Conservation (phyloP, 2,888 invertebrate genomes). For the Brenthis hecate region DNA sequence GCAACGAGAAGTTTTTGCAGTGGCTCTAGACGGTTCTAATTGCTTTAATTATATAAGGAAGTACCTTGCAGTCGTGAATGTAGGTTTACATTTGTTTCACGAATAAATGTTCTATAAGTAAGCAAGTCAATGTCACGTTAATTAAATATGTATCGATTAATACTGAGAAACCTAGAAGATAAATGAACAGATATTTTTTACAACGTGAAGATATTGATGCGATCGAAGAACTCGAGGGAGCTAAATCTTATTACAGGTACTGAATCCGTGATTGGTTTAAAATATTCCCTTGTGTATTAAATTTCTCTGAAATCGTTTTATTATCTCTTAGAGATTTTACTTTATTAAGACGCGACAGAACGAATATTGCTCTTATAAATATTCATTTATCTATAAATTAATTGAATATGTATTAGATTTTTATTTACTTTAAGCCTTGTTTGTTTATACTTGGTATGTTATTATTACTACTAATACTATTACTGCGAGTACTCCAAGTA, state of each 20-base stretch:
- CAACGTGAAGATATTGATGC: constrained; percentile 32
- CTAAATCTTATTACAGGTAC: constrained; percentile 42
- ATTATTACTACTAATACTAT: too few relatives aligned
- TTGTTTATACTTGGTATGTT: too few relatives aligned
- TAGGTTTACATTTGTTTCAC: constrained; percentile 42
- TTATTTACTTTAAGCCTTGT: too few relatives aligned
- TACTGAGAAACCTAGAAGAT: constrained; percentile 25
- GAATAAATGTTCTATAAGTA: constrained; percentile 39
- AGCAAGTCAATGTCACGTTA: constrained; percentile 40
- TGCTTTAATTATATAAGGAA: constrained; percentile 50
- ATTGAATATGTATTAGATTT: too few relatives aligned
- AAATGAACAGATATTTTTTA: constrained; percentile 31
- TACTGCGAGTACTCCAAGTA: too few relatives aligned
- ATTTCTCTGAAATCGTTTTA: constrained; percentile 28
- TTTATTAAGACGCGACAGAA: not conserved
- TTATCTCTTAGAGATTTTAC: constrained; percentile 5
- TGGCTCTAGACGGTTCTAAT: constrained; percentile 46
- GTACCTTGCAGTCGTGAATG: constrained; percentile 43
- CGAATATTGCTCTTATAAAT: not conserved
- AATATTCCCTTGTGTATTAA: constrained; percentile 32
- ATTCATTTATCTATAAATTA: too few relatives aligned
- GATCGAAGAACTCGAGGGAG: constrained; percentile 29
- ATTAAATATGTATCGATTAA: constrained; percentile 39
- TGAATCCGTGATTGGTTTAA: constrained; percentile 31
- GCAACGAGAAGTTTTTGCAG: constrained; percentile 43